Percentiles rank a stretch among this genome's conserved stretches.
Evolutionary conservation across 1,140 invertebrate species (phyloP).

Genomic region (Microplitis mediator): DNA sequence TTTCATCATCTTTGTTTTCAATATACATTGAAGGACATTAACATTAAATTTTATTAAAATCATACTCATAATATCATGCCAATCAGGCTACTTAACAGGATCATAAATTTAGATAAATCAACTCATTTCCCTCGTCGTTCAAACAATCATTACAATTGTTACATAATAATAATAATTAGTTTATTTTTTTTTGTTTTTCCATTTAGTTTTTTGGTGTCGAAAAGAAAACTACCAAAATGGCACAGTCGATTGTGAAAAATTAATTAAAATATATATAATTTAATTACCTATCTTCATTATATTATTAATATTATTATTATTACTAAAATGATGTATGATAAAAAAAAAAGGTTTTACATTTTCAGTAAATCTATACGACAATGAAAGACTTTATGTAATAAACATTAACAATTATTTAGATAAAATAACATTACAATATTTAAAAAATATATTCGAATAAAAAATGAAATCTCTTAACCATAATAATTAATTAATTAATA

Average conservation of each 20-base stretch:
- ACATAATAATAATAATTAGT: too few species aligned
- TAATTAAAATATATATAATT: not conserved
- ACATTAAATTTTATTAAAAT: slow-evolving; percentile 52
- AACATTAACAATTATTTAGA: slow-evolving; percentile 10
- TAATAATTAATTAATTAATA: not conserved
- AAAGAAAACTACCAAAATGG: not conserved
- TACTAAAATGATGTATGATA: not conserved
- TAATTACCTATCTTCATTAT: too few species aligned
- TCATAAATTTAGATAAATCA: slow-evolving; percentile 39
- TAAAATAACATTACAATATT: not conserved
- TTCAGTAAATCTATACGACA: slow-evolving; percentile 2
- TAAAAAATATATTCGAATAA: not conserved
- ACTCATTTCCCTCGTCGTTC: slow-evolving; percentile 22
- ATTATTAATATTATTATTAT: slow-evolving; percentile 28
- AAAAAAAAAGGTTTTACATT: slow-evolving; percentile 16
- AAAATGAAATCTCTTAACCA: not conserved
- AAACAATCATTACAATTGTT: slow-evolving; percentile 20
- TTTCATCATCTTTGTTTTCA: slow-evolving; percentile 23
- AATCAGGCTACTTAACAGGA: slow-evolving; percentile 40
- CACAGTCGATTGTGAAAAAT: not conserved
- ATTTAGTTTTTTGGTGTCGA: not conserved
- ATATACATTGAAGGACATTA: slow-evolving; percentile 59
- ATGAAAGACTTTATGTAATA: slow-evolving; percentile 18
- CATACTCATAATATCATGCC: slow-evolving; percentile 52
- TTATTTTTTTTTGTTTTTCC: not conserved